A percentile compares a stretch with the other conserved stretches of the same genome.
These are phyloP conservation scores for Marisa cornuarietis DNA, from an alignment of 1,140 invertebrate species.

Conservation along the genomic window DNA sequence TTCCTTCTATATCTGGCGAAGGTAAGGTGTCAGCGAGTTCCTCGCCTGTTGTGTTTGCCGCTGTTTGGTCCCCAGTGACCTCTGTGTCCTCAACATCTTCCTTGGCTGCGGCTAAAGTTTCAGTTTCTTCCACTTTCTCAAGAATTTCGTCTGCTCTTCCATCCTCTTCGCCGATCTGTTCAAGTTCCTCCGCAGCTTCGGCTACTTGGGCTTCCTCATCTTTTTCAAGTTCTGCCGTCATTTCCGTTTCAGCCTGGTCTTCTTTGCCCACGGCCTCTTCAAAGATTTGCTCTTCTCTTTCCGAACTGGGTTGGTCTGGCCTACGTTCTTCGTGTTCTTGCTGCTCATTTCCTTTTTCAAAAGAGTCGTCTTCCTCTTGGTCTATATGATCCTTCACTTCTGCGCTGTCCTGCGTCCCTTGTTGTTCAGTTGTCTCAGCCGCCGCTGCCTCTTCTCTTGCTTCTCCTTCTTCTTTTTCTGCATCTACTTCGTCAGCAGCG, in stretches of 20 bases:
- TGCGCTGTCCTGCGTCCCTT: conserved; percentile 7
- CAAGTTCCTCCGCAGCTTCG: conserved; percentile 7
- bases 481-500: too few relatives aligned
- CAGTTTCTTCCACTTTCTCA: background rate
- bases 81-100: background rate
- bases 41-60: too few relatives aligned
- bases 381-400: too few relatives aligned
- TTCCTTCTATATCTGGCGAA: background rate
- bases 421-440: background rate
- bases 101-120: background rate
- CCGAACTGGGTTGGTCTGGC: too few relatives aligned
- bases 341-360: background rate
- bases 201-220: conserved; percentile 9
- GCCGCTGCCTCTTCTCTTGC: conserved; percentile 2
- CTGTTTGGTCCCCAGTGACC: too few relatives aligned
- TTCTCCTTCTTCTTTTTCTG: conserved; percentile 7
- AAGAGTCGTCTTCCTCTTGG: background rate
- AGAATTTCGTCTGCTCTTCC: background rate
- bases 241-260: background rate
- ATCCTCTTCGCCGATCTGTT: background rate
- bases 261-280: background rate
- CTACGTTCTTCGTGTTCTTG: background rate
- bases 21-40: too few relatives aligned
- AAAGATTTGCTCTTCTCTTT: background rate
- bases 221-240: background rate